Percentiles rank a stretch among this genome's conserved stretches.
Conservation (phyloP, 2,888 invertebrate species). For the Odontocolon sp. region DNA sequence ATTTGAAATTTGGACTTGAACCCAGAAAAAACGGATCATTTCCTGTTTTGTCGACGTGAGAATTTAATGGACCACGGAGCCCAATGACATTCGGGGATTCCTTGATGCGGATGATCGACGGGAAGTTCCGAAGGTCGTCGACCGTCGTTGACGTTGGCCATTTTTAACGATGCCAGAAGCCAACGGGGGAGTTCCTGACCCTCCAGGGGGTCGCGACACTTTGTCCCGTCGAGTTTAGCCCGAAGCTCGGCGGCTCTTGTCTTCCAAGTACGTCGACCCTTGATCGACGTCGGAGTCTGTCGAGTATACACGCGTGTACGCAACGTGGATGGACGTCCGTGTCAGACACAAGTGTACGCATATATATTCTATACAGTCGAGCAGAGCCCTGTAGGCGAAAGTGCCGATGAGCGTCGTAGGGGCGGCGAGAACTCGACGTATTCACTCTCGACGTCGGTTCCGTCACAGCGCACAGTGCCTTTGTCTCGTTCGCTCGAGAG, state of each 20-base stretch:
- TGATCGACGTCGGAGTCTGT: conserved; percentile 21
- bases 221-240: conserved; percentile 24
- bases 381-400: not conserved
- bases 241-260: not conserved
- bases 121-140: conserved; percentile 20
- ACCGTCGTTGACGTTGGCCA: conserved; percentile 17
- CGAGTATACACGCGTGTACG: not conserved
- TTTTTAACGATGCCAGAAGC: conserved; percentile 31
- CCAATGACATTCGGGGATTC: conserved; percentile 16
- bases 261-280: not conserved
- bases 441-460: conserved; percentile 9
- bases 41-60: not conserved
- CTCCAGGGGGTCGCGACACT: conserved; percentile 33
- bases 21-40: not conserved
- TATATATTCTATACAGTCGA: not conserved
- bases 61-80: conserved; percentile 4
- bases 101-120: conserved; percentile 10
- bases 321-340: not conserved
- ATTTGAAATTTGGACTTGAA: conserved; percentile 23
- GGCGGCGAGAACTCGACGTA: conserved; percentile 21
- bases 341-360: conserved; percentile 6
- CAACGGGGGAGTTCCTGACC: conserved; percentile 27
- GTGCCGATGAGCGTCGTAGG: conserved; percentile 21
- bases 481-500: conserved; percentile 40
- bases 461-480: conserved; percentile 45